Base-by-base conservation (phyloP, 2,888 invertebrate species). In the Abrostola triplasia region DNA sequence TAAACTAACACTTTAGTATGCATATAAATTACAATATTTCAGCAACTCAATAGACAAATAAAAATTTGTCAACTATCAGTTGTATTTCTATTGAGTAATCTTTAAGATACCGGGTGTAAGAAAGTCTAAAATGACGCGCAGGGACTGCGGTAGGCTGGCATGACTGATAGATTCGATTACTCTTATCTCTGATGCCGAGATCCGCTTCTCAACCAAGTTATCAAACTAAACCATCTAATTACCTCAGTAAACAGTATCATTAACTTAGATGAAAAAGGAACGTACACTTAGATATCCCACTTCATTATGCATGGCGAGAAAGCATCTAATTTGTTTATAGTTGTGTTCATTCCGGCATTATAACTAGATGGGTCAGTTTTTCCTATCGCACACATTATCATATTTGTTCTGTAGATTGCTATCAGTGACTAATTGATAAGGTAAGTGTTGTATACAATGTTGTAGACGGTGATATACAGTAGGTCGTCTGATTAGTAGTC, bases 401-500 rank as follows among this genome's bases (percentile, higher is more conserved):
- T 77, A 67, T 60, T 60, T 59, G 70, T 67, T 62, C 36, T 50
- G 51, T 47, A 35, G 76, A 78, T 79, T 56, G n/a, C 57, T 68
- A 79, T 77, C 77, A 47, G 12, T 68, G 48, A 68, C 67, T 77
- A 73, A 77, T 77, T 77, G 77, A 76, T 73, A 63, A 79, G 35
- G 79, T n/a, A 5, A 6, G 66, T 72, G 11, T 11, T 55, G 54
- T 73, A 79, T 37, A 1, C 8, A 36, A 0, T 49, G 44, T 51
- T 38, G 24, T 54, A 24, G 7, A 12, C 11, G 10, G 8, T 5
- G 51, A 12, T 24, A 24, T 24, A 24, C 24, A 24, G 24, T 24
- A 24, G 24, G n/a, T n/a, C n/a, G n/a, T n/a, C n/a, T n/a, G n/a
- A n/a, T n/a, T n/a, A n/a, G n/a, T n/a, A n/a, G n/a, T n/a, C n/a